Percentiles rank a stretch among this genome's conserved stretches.
Evolutionary conservation across 2,113 vertebrate species (phyloP).

Genomic region (Phalacrocorax carbo): DNA sequence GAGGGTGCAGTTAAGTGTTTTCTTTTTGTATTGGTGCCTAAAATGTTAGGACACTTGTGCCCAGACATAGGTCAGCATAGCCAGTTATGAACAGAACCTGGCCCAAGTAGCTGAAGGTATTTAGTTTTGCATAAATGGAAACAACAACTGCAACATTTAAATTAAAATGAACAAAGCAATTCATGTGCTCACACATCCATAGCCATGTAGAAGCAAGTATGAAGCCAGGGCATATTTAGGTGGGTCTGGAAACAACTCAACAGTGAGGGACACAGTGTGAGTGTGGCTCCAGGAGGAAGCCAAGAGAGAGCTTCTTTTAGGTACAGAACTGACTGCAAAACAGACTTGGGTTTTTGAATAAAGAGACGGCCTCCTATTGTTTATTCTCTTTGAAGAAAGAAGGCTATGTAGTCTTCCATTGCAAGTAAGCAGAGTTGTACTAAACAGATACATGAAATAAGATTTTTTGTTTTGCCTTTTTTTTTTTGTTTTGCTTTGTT

Average conservation of each 20-base stretch:
- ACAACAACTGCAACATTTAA: background rate
- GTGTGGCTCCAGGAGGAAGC: background rate
- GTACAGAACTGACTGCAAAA: background rate
- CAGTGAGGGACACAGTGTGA: background rate
- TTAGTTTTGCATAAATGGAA: background rate
- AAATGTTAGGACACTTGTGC: background rate
- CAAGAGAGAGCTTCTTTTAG: background rate
- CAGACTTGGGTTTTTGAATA: background rate
- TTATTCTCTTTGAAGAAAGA: background rate
- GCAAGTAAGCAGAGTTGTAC: background rate
- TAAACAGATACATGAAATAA: background rate
- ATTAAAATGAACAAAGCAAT: background rate
- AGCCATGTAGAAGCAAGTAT: background rate
- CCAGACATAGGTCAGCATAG: background rate
- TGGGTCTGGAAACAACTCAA: background rate
- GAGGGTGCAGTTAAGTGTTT: background rate
- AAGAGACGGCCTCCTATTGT: background rate
- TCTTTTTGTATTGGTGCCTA: background rate
- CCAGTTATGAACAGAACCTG: background rate
- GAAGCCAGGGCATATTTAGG: background rate
- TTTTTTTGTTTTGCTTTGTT: background rate
- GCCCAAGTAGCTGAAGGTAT: background rate
- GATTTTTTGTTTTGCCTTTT: background rate
- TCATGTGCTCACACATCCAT: background rate
- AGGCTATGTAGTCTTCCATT: background rate